Percentiles rank a stretch among this genome's conserved stretches.
Evolutionary conservation across 2,797 vertebrate genomes (phyloP).

Genomic region (Tinamus major): DNA sequence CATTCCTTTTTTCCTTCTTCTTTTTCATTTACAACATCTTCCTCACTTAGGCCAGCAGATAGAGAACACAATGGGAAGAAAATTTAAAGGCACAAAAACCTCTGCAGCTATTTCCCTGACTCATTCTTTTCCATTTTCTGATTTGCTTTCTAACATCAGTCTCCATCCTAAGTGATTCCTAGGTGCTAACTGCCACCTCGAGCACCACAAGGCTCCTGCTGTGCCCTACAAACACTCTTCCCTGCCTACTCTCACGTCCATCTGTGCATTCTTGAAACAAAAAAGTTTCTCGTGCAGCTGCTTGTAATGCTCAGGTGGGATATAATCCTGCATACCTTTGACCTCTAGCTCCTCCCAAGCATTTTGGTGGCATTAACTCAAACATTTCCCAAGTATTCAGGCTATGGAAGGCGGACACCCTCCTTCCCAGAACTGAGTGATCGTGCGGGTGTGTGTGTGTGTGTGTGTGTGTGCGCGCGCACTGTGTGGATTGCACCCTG

Average conservation of each 20-base stretch:
- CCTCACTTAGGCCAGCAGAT: not conserved
- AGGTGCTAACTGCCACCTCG: accelerated
- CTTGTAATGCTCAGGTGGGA: not conserved
- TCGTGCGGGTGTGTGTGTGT: accelerated
- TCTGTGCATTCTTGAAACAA: not conserved
- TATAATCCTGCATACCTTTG: not conserved
- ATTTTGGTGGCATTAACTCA: not conserved
- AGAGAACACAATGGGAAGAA: not conserved
- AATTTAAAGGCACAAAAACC: not conserved
- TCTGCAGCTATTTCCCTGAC: not conserved
- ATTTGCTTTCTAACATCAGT: not conserved
- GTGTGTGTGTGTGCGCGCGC: accelerated
- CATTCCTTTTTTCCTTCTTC: not conserved
- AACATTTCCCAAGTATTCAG: slow-evolving; percentile 18
- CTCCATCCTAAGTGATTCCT: not conserved
- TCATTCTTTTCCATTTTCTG: not conserved
- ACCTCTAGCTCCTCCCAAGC: not conserved
- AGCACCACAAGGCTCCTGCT: not conserved
- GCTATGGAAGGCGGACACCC: not conserved
- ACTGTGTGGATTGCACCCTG: not conserved
- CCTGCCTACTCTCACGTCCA: not conserved
- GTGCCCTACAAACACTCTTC: not conserved
- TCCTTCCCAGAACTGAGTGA: not conserved
- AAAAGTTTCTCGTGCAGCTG: not conserved
- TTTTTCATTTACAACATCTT: not conserved